Evolutionary conservation across 2,797 vertebrate genomes (phyloP).

Genomic region (Siniperca obscura): DNA sequence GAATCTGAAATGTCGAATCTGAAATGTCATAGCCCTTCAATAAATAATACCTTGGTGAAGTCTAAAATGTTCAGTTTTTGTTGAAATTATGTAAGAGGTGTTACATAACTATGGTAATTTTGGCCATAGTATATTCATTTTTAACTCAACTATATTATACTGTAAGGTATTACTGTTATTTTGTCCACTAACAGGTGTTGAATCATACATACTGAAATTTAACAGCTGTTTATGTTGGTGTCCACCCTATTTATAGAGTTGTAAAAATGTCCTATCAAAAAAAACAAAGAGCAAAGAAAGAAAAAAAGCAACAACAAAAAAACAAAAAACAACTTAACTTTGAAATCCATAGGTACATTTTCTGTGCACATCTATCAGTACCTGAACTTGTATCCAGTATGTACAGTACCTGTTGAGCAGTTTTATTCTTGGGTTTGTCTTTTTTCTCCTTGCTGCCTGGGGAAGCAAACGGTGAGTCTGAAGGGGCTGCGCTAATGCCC

Average conservation of each 20-base stretch:
- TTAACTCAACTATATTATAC: background rate
- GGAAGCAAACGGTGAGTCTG: slow-evolving; percentile 64
- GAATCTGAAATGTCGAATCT: background rate
- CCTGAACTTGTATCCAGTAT: background rate
- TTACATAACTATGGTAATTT: background rate
- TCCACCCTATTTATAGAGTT: background rate
- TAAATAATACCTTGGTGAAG: background rate
- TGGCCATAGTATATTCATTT: background rate
- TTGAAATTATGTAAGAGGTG: background rate
- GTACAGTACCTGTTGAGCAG: slow-evolving; percentile 89
- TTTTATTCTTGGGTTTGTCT: slow-evolving; percentile 94
- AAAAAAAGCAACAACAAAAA: background rate
- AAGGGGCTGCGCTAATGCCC: slow-evolving; percentile 34
- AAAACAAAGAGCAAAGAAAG: background rate
- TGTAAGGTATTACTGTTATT: background rate
- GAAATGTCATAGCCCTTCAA: background rate
- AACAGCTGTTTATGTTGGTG: background rate
- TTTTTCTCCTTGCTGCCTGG: slow-evolving; percentile 90
- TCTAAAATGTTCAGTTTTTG: background rate
- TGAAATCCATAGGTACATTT: background rate
- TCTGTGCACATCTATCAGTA: background rate
- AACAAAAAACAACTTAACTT: background rate
- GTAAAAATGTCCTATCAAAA: background rate
- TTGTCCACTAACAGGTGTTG: background rate
- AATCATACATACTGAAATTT: background rate